phyloP scores from a whole-genome alignment of 2,797 vertebrate species.

The Chelonia mydas region DNA sequence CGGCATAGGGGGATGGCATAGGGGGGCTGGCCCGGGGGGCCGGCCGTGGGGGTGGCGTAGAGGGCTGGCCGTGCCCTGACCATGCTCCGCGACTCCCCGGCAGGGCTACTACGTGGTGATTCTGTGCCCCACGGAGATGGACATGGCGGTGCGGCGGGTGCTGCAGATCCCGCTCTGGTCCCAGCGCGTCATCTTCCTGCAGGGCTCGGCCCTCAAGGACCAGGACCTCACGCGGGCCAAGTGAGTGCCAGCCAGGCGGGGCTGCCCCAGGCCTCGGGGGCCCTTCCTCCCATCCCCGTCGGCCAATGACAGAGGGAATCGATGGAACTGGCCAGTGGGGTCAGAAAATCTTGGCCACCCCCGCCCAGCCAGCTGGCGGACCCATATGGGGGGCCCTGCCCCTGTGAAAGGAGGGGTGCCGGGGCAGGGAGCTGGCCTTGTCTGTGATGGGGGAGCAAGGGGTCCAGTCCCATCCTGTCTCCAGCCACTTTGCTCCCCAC shows the following conservation, averaged over 20 bases:
- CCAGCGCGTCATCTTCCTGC: slow-evolving; percentile 89
- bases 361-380: neutral
- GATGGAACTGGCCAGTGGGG: neutral
- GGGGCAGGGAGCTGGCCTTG: neutral
- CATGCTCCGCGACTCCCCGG: neutral
- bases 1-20: too few relatives aligned
- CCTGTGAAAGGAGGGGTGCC: too few relatives aligned
- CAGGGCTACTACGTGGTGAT: slow-evolving; percentile 91
- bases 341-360: too few relatives aligned
- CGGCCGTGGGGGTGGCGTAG: too few relatives aligned
- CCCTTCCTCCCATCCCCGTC: neutral
- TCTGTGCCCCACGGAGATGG: slow-evolving; percentile 89
- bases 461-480: too few relatives aligned
- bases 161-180: slow-evolving; percentile 90
- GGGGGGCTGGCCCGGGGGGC: neutral
- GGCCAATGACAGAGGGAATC: neutral
- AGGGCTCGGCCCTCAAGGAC: slow-evolving; percentile 89
- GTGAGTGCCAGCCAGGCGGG: slow-evolving; percentile 74
- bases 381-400: neutral
- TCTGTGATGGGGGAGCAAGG: neutral
- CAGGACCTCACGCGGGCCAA: slow-evolving; percentile 91
- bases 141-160: slow-evolving; percentile 86
- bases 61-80: neutral
- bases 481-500: neutral
- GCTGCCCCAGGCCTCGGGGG: too few relatives aligned